These are phyloP conservation scores for Struthio camelus DNA, from an alignment of 2,113 vertebrate species.

Conservation along the genomic window DNA sequence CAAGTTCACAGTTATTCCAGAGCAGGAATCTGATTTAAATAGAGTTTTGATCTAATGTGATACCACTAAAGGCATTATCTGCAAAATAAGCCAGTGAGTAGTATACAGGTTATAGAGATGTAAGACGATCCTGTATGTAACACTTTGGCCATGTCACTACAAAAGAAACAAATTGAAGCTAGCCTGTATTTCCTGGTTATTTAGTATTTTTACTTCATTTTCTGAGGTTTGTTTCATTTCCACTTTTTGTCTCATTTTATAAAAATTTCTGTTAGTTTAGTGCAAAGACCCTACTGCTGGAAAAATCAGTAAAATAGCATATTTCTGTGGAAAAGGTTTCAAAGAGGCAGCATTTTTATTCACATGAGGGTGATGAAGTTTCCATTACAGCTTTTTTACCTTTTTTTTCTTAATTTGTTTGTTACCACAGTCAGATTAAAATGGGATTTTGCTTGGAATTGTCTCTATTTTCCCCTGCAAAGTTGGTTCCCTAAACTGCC, in stretches of 20 bases:
- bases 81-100: constrained; percentile 34
- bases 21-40: constrained; percentile 61
- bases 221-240: not conserved
- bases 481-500: constrained; percentile 61
- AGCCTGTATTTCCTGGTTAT: not conserved
- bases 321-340: constrained; percentile 41
- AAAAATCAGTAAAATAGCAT: constrained; percentile 52
- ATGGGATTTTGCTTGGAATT: constrained; percentile 72
- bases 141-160: not conserved
- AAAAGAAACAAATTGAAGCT: not conserved
- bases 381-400: constrained; percentile 47
- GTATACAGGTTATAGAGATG: not conserved
- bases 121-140: not conserved
- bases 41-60: constrained; percentile 37
- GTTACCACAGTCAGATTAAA: constrained; percentile 56
- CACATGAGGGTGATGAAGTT: constrained; percentile 40
- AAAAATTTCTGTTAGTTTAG: constrained; percentile 49
- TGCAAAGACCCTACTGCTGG: not conserved
- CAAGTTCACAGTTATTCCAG: constrained; percentile 45
- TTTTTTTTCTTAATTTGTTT: constrained; percentile 63
- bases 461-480: constrained; percentile 69
- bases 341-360: constrained; percentile 9
- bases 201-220: not conserved
- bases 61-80: constrained; percentile 47
- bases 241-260: not conserved